These are phyloP conservation scores for Cyanistes caeruleus DNA, from an alignment of 2,113 vertebrate species.

Conservation along the genomic window DNA sequence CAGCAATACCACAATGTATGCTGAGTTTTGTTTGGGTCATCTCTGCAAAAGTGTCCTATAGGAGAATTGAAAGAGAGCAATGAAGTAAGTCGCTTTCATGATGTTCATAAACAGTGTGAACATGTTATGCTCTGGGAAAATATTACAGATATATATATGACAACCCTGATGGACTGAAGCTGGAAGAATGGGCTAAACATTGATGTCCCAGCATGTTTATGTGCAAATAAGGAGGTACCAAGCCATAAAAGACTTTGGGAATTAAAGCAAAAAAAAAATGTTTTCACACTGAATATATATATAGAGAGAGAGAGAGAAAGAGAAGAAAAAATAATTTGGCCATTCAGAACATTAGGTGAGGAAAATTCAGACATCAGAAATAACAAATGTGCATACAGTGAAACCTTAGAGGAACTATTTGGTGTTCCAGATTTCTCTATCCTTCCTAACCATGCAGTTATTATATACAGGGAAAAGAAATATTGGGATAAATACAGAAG, in stretches of 20 bases:
- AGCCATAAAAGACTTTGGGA: not conserved
- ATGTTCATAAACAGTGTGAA: not conserved
- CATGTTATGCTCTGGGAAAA: not conserved
- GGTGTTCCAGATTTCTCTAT: not conserved
- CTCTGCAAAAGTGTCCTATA: not conserved
- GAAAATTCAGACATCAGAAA: not conserved
- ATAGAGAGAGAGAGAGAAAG: too few species aligned
- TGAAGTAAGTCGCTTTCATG: not conserved
- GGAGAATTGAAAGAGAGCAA: not conserved
- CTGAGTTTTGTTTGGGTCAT: not conserved
- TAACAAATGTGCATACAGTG: not conserved
- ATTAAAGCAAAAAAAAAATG: not conserved
- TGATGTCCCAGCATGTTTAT: not conserved
- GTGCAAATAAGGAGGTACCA: not conserved
- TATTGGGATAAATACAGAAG: not conserved
- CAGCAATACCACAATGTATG: fast-evolving
- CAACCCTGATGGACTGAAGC: not conserved
- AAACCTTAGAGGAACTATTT: not conserved
- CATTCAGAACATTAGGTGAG: not conserved
- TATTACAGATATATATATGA: not conserved
- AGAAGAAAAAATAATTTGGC: not conserved
- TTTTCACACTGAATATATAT: not conserved
- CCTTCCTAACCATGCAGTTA: not conserved
- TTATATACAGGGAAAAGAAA: not conserved
- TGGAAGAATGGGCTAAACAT: not conserved